These are phyloP conservation scores for Neocrepidodera transversa DNA, from an alignment of 2,888 invertebrate species.

Conservation along the genomic window DNA sequence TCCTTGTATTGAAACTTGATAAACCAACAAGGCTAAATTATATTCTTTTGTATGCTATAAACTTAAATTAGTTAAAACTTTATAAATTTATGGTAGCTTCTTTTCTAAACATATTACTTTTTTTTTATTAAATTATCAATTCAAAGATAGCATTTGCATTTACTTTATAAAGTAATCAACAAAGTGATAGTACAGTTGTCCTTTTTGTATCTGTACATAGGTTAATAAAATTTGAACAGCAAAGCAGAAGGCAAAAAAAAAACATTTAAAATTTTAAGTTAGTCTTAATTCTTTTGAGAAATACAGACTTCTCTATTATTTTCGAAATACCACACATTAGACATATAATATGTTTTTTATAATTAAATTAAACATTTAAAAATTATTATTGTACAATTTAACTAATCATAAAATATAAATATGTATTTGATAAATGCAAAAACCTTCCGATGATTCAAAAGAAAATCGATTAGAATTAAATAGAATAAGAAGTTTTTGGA, in stretches of 20 bases:
- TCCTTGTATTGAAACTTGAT: neutral
- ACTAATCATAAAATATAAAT: slow-evolving; percentile 11
- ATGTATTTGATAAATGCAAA: slow-evolving; percentile 27
- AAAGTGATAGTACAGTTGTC: no score
- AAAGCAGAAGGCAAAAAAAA: no score
- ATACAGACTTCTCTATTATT: no score
- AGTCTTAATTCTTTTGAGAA: neutral
- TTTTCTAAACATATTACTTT: slow-evolving; percentile 22
- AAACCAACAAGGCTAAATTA: slow-evolving; percentile 10
- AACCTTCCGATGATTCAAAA: slow-evolving; percentile 19
- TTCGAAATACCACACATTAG: no score
- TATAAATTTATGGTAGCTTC: slow-evolving; percentile 7
- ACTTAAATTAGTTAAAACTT: no score
- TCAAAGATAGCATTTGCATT: slow-evolving; percentile 17
- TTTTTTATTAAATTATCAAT: slow-evolving; percentile 26
- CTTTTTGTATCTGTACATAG: no score
- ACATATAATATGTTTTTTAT: no score
- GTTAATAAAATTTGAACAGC: no score
- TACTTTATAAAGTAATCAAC: neutral
- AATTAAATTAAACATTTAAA: no score
- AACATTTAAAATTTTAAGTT: no score
- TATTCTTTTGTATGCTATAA: no score
- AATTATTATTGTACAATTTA: neutral
- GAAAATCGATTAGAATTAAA: slow-evolving; percentile 5
- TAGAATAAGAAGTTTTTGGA: slow-evolving; percentile 12